Evolutionary conservation across 2,888 invertebrate species (phyloP), one percentile per base, ranked within the genome.

Genomic region (Pandemis heparana): DNA sequence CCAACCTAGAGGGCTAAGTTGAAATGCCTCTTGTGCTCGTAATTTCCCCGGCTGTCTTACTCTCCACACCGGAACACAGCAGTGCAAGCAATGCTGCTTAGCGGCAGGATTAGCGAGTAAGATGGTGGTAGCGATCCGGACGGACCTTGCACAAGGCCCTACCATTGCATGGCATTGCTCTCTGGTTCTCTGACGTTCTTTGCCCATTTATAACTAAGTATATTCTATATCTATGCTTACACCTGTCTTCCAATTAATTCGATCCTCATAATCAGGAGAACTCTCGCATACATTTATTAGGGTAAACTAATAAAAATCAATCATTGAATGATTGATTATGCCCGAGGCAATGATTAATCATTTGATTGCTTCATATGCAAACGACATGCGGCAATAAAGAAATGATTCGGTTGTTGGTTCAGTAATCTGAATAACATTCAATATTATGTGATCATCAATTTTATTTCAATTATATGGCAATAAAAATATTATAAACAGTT

Each of bases 371-470:
- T 14, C 53, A 43, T 67, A 67, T 67, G 56, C 56, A 67, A 65
- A 65, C 23, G 67, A 56, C 66, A 65, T 65, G 5, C 38, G 32
- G 59, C 46, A n/a, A 43, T 59, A 68, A 59, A 60, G 67, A 68
- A 60, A 38, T 68, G 7, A 68, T 68, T 62, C 18, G 10, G 10
- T 62, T 41, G 5, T 41, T 62, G 60, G 48, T 32, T 51, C n/a
- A 51, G 32, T 51, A 51, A 51, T 32, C 38, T 65, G 7, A 65
- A 51, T 16, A 41, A 6, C 60, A 41, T 32, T 8, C 12, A 62
- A 5, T 60, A n/a, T 60, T 60, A n/a, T 38, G 38, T 38, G n/a
- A 38, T 59, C 56, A 60, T 32, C 32, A 56, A 23, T 23, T 56
- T 56, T 53, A 53, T 8, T 23, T 3, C 1, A 56, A 56, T 10